Percentiles rank a stretch among this genome's conserved stretches.
Conservation (phyloP, 30 jellyfish, hydroid and myxozoan species). For the Aurelia sp. region DNA sequence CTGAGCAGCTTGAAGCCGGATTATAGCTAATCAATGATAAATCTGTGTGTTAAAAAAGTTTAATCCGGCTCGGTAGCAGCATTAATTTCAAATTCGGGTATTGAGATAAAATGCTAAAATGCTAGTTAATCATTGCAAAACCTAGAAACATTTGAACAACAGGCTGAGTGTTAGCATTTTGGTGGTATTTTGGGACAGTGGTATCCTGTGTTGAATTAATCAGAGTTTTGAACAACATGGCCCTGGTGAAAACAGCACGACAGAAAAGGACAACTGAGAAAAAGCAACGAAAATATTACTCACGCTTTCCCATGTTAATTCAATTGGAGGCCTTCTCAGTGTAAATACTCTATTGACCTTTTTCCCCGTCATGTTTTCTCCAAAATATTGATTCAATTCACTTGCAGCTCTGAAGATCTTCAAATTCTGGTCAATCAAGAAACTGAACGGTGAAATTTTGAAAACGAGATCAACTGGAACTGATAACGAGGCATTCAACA, state of each 20-base stretch:
- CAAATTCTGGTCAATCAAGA: slow-evolving; percentile 41
- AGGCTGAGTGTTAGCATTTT: no score
- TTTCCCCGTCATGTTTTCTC: slow-evolving; percentile 61
- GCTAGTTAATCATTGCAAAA: no score
- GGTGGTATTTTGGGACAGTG: no score
- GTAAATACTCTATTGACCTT: slow-evolving; percentile 30
- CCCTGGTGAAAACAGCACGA: not conserved
- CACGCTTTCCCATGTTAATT: slow-evolving; percentile 56
- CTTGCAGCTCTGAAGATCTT: slow-evolving; percentile 42
- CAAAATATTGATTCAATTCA: slow-evolving; percentile 58
- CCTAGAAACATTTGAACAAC: no score
- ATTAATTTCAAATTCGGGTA: no score
- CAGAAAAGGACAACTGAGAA: not conserved
- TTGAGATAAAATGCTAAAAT: no score
- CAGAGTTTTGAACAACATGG: no score
- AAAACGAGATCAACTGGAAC: slow-evolving; percentile 56
- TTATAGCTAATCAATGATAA: no score
- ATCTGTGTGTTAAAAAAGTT: no score
- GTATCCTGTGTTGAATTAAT: no score
- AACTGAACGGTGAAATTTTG: slow-evolving; percentile 65
- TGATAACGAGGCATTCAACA: slow-evolving; percentile 7
- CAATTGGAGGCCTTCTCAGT: slow-evolving; percentile 59
- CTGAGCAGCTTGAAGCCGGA: no score
- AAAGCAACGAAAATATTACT: not conserved
- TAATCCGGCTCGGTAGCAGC: no score